phyloP scores from a whole-genome alignment of 2,888 invertebrate genomes.

The Oscheius sp. region DNA sequence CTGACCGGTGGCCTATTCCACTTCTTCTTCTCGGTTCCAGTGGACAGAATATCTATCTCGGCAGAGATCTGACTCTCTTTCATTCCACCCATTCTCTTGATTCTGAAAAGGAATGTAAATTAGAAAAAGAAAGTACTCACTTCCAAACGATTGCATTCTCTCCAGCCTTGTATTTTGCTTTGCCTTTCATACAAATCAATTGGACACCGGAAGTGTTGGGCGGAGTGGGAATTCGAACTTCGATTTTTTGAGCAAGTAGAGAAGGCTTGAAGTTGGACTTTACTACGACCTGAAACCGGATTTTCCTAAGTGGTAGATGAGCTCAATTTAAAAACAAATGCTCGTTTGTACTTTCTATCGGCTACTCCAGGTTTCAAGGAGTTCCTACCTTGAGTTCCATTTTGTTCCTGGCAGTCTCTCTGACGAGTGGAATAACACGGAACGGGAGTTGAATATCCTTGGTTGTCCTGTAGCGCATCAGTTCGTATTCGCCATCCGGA shows the following conservation, averaged over 20 bases:
- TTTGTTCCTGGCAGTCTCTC: conserved; percentile 97
- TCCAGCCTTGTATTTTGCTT: conserved; percentile 99
- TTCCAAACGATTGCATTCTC: conserved; percentile 98
- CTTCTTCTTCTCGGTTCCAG: conserved; percentile 90
- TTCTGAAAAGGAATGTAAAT: conserved; percentile 73
- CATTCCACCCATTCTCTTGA: conserved; percentile 83
- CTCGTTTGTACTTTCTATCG: too few species aligned
- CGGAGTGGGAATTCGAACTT: conserved; percentile 96
- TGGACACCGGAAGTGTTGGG: conserved; percentile 98
- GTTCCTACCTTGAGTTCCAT: conserved; percentile 93
- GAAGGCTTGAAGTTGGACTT: conserved; percentile 99
- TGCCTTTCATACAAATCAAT: conserved; percentile 95
- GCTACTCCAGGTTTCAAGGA: neutral
- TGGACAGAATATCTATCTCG: conserved; percentile 96
- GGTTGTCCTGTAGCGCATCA: conserved; percentile 99
- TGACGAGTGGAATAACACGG: conserved; percentile 96
- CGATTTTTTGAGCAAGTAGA: conserved; percentile 96
- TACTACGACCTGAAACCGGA: conserved; percentile 82
- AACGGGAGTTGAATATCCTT: conserved; percentile 99
- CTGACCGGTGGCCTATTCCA: conserved; percentile 99
- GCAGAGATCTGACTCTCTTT: conserved; percentile 99
- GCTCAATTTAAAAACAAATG: too few species aligned
- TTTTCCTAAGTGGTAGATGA: too few species aligned
- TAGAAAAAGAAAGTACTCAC: conserved; percentile 77
- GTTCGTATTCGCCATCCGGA: conserved; percentile 98